A percentile compares a stretch with the other conserved stretches of the same genome.
Evolutionary conservation across 2,888 invertebrate genomes (phyloP).

Genomic region (Allophyes oxyacanthae): DNA sequence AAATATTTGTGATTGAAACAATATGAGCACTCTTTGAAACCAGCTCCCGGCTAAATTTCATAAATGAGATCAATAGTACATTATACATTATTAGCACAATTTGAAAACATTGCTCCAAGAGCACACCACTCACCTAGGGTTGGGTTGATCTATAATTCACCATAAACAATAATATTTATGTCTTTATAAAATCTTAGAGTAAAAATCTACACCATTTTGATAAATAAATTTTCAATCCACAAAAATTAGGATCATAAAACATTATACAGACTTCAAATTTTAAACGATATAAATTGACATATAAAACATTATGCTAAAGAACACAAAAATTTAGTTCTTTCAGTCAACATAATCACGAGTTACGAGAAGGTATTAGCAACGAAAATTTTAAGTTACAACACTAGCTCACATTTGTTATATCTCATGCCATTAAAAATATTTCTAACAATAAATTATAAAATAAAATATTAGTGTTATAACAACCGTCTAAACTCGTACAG

Average conservation of each 20-base stretch:
- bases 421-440: constrained; percentile 64
- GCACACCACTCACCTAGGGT: constrained; percentile 60
- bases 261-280: constrained; percentile 43
- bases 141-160: constrained; percentile 66
- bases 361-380: constrained; percentile 49
- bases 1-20: constrained; percentile 63
- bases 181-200: constrained; percentile 64
- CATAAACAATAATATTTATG: constrained; percentile 61
- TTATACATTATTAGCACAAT: constrained; percentile 58
- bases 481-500: constrained; percentile 46
- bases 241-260: constrained; percentile 42
- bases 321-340: constrained; percentile 57
- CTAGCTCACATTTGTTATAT: constrained; percentile 53
- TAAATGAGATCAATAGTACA: constrained; percentile 80
- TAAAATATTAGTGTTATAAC: constrained; percentile 49
- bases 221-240: constrained; percentile 55
- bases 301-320: constrained; percentile 48
- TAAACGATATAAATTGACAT: constrained; percentile 50
- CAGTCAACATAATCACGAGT: constrained; percentile 59
- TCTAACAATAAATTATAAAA: constrained; percentile 51
- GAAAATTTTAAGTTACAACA: constrained; percentile 54
- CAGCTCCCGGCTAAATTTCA: constrained; percentile 61
- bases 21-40: constrained; percentile 53
- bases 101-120: constrained; percentile 72
- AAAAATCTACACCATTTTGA: constrained; percentile 49